Conservation (phyloP, 2,888 invertebrate genomes). For the Papilio elwesi region DNA sequence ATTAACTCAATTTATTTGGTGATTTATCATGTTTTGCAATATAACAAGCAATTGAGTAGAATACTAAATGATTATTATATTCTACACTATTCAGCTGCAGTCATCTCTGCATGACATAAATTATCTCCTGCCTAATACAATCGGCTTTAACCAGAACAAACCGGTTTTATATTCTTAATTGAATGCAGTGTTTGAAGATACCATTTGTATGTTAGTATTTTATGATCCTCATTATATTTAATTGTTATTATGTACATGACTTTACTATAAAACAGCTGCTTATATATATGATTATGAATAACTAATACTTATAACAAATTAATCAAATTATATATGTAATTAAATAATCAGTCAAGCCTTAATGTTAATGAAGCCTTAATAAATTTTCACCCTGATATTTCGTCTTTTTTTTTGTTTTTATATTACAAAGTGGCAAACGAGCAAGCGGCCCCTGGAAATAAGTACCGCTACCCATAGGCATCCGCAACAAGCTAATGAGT, state of each 20-base stretch:
- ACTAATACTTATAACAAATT: not conserved
- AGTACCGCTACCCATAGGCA: no score
- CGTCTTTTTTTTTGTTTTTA: conserved; percentile 61
- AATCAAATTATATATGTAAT: not conserved
- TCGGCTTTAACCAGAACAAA: not conserved
- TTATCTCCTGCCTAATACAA: conserved; percentile 1
- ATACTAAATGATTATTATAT: conserved; percentile 8
- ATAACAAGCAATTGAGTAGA: not conserved
- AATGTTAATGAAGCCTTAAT: conserved; percentile 57
- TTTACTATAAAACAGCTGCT: not conserved
- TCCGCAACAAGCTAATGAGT: no score
- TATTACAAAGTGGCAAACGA: no score
- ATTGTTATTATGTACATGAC: not conserved
- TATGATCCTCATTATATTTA: conserved; percentile 4
- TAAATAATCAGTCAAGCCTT: conserved; percentile 13
- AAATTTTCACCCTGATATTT: conserved; percentile 62
- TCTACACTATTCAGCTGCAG: not conserved
- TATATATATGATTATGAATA: no score
- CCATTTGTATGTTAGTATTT: not conserved
- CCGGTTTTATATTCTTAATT: conserved; percentile 9
- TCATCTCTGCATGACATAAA: not conserved
- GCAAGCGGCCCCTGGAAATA: no score
- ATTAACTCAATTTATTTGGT: not conserved
- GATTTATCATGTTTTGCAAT: not conserved
- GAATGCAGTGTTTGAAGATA: not conserved